Evolutionary conservation across 35 echinoderm and acorn worm species (phyloP), one percentile per base, ranked within the genome.

Genomic region (Eucidaris tribuloides): DNA sequence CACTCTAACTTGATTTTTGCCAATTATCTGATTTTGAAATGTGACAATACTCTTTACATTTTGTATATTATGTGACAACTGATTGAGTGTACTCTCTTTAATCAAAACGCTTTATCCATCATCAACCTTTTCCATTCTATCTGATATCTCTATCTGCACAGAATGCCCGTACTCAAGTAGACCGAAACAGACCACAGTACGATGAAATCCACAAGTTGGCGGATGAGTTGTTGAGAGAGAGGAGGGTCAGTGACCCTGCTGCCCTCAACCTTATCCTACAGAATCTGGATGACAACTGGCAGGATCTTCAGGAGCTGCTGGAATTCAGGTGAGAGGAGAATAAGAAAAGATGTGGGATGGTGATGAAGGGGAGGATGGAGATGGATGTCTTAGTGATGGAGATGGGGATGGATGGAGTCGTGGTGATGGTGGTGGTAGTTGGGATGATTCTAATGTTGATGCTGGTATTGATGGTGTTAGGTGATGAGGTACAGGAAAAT

Each of bases 231-330:
- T 48, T 89, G 1, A 93, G 80, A 22, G 90, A 93, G 39, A 45
- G 86, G 3, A 49, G 84, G 46, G 87, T 92, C 56, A 92, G 56
- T 30, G 96, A 99, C 31, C 83, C 81, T 2, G 82, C 86, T 44
- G 82, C 91, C 35, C 63, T 99, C 36, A 78, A 89, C 7, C 70
- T 78, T 20, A 86, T 99, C 58, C 48, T 90, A 41, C 82, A 91
- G 77, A 99, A 99, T 71, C 82, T 99, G 18, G 90, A 99, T 45
- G 87, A 99, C 45, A 99, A 99, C 96, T 99, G 96, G 96, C 83
- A 90, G 13, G 80, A 83, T 40, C 84, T 99, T 11, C 77, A 93
- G 56, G 86, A 99, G 20, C 82, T 90, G 39, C 61, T 99, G 37
- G 79, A 87, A 28, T 93, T 83, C 87, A 99, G 96, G 96, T 99